phyloP scores from a whole-genome alignment of 2,888 invertebrate species.

The Pseudococcus longispinus region DNA sequence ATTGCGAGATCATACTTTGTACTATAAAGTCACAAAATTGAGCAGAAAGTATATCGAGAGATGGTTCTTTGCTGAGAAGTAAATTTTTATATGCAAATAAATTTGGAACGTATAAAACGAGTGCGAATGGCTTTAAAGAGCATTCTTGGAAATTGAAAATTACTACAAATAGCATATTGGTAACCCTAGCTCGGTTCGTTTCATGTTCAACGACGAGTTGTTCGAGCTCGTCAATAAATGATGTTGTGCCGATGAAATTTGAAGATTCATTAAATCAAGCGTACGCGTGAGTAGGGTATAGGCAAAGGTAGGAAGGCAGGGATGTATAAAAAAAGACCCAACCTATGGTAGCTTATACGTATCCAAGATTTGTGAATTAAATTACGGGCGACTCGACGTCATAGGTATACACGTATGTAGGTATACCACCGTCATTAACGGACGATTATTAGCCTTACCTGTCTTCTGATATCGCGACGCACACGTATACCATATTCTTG shows the following conservation, averaged over 20 bases:
- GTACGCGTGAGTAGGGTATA: neutral
- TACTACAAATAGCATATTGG: too few relatives aligned
- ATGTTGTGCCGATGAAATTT: neutral
- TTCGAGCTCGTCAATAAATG: neutral
- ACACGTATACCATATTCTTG: neutral
- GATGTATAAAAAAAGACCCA: neutral
- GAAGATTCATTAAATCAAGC: neutral
- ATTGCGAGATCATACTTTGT: neutral
- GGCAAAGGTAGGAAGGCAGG: neutral
- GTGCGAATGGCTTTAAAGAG: too few relatives aligned
- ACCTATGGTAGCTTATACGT: neutral
- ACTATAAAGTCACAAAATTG: neutral
- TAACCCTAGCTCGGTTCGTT: too few relatives aligned
- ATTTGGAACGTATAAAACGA: too few relatives aligned
- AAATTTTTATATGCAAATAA: neutral
- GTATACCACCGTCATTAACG: slow-evolving; percentile 7
- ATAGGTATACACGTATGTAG: neutral
- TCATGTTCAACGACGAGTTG: neutral
- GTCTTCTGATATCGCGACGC: neutral
- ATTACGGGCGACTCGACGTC: neutral
- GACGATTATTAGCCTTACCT: slow-evolving; percentile 28
- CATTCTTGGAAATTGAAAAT: too few relatives aligned
- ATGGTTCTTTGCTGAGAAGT: neutral
- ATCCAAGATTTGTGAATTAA: slow-evolving; percentile 1
- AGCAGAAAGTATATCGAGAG: neutral